Evolutionary conservation across 2,797 vertebrate species (phyloP), one percentile per base, ranked within the genome.

Genomic region (Pseudopleuronectes americanus): DNA sequence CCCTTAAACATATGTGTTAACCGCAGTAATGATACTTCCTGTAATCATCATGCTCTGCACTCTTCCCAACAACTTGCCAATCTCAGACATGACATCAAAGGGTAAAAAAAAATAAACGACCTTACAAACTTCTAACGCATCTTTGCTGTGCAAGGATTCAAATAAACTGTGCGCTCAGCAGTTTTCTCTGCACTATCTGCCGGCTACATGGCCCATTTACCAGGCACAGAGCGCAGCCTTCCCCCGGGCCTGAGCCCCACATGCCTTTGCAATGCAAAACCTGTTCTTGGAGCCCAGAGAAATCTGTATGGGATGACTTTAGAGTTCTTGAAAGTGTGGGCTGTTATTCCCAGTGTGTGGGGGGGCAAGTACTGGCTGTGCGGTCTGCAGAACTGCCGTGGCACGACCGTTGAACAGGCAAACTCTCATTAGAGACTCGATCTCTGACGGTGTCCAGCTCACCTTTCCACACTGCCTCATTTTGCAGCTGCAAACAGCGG

Each of bases 201-300:
- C 58, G 47, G 60, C 74, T 74, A 23, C 77, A 77, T 31, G 61
- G 83, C 68, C 77, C 85, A 80, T 87, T 88, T 83, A 76, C 55
- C 73, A 68, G 62, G 55, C 62, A 13, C 22, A 4, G 58, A 57
- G 74, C 19, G 33, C 77, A 63, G 64, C 43, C 69, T 23, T 58
- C 64, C 64, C 55, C 57, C 6, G 58, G 33, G 69, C 58, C 62
- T 38, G 66, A 21, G 0, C 64, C 68, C 68, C 74, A 58, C 71
- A 68, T 66, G 81, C 85, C 69, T 75, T 68, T 57, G 77, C 71
- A 47, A 66, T 64, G 76, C 71, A 53, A 53, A 45, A 57, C 67
- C 57, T 64, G 68, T 64, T 66, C 38, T 57, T 10, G 0, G 33
- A 61, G 73, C 75, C 74, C 68, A 55, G 56, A 82, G 71, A 69